Base-by-base conservation (phyloP, 2,113 vertebrate species). In the Carassius auratus region DNA sequence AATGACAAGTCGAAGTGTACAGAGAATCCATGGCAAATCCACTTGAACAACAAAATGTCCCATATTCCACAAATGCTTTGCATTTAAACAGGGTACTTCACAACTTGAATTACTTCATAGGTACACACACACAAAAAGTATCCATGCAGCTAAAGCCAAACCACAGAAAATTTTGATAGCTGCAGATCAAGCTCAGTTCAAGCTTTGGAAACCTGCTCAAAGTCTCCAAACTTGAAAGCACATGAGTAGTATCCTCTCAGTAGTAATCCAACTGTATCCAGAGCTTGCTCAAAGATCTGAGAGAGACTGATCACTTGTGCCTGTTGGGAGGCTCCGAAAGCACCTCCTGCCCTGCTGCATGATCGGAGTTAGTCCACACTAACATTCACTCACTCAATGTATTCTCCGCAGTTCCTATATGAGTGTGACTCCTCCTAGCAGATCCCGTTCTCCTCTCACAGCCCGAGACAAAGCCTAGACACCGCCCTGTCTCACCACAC, bases 401-500 rank as follows among this genome's bases (percentile, higher is more conserved):
- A 69, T 45, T 62, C 76, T 84, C 85, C 50, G 71, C 76, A 13
- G 62, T 79, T 76, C 88, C 89, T 92, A 86, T 48, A 83, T 90
- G 89, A 87, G 61, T 84, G 90, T 89, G 85, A 86, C 89, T 90
- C 91, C 91, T 88, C 85, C 91, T 87, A 81, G 87, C 80, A 81
- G 55, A 50, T 86, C 66, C 87, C 90, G 91, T 81, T 91, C 68
- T 89, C 91, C 88, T 91, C 89, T 87, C 61, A 86, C 89, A 85
- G 85, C 90, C 76, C 83, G 21, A 94, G 92, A 95, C 95, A 95
- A 95, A 95, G 94, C 93, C 89, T 14, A 91, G 92, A 91, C 92
- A 78, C 94, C 93, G 89, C 93, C 93, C 93, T 86, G 89, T 92
- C 92, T 92, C 55, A 92, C 94, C 94, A 95, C 93, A 94, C 94